phyloP scores from a whole-genome alignment of 1,140 invertebrate genomes.

The Hyles euphorbiae region DNA sequence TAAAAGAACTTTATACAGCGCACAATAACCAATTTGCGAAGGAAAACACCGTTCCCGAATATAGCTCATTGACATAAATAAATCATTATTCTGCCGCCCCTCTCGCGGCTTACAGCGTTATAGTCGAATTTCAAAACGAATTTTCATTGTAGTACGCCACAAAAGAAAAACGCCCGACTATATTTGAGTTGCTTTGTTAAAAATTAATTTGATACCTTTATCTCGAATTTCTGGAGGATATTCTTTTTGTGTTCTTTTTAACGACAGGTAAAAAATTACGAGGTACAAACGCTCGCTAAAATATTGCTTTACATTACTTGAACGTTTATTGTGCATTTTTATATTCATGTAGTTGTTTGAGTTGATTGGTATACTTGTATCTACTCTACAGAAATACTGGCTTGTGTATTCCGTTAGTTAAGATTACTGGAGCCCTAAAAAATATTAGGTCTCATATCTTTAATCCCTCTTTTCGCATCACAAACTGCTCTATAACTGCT shows the following conservation, averaged over 20 bases:
- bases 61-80: slow-evolving; percentile 71
- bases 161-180: slow-evolving; percentile 64
- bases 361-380: no score
- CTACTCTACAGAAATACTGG: no score
- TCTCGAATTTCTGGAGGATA: slow-evolving; percentile 55
- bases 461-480: no score
- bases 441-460: no score
- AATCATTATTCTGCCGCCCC: slow-evolving; percentile 61
- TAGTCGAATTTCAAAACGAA: slow-evolving; percentile 54
- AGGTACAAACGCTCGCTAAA: no score
- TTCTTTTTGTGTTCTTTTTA: slow-evolving; percentile 13
- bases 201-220: slow-evolving; percentile 73
- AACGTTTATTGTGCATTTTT: no score
- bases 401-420: no score
- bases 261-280: slow-evolving; percentile 11
- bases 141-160: slow-evolving; percentile 66
- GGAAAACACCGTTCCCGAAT: slow-evolving; percentile 52
- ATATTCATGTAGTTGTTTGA: no score
- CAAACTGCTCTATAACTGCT: no score
- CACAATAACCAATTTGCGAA: slow-evolving; percentile 71
- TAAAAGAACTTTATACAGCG: slow-evolving; percentile 64
- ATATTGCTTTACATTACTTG: no score
- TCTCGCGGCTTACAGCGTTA: slow-evolving; percentile 36
- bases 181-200: slow-evolving; percentile 63
- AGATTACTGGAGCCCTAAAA: no score